A percentile compares a stretch with the other conserved stretches of the same genome.
Evolutionary conservation across 2,113 vertebrate species (phyloP).

Genomic region (Stictonetta naevosa): DNA sequence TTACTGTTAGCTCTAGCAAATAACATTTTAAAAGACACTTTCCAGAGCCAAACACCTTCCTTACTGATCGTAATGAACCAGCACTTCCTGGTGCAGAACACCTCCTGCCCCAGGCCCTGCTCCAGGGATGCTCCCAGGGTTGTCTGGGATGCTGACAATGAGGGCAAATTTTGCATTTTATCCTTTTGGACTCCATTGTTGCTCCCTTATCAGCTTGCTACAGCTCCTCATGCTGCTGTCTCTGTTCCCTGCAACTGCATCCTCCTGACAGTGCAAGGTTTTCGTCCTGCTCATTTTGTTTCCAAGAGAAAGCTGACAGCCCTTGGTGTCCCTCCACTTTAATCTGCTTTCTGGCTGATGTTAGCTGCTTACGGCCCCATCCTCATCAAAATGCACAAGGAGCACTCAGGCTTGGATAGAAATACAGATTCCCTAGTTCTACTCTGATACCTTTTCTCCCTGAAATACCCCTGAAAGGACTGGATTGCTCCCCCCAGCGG

Average conservation of each 20-base stretch:
- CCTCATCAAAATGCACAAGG: neutral
- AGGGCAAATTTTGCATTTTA: neutral
- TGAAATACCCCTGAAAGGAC: neutral
- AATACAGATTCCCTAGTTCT: neutral
- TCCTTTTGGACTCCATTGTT: neutral
- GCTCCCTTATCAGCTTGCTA: neutral
- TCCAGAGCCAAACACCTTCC: neutral
- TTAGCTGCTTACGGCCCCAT: neutral
- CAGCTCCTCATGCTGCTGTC: neutral
- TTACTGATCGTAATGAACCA: neutral
- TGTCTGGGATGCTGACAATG: neutral
- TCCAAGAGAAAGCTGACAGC: neutral
- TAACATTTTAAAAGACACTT: neutral
- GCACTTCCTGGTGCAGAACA: neutral
- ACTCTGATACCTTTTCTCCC: neutral
- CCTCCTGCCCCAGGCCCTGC: neutral
- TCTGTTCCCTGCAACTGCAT: neutral
- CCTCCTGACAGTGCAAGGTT: neutral
- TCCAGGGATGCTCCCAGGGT: neutral
- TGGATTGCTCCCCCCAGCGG: accelerated
- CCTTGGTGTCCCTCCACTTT: neutral
- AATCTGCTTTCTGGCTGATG: neutral
- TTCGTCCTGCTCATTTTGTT: neutral
- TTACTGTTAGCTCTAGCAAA: neutral
- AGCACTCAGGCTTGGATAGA: neutral